phyloP scores from a whole-genome alignment of 2,797 vertebrate species.

The Muscicapa striata region DNA sequence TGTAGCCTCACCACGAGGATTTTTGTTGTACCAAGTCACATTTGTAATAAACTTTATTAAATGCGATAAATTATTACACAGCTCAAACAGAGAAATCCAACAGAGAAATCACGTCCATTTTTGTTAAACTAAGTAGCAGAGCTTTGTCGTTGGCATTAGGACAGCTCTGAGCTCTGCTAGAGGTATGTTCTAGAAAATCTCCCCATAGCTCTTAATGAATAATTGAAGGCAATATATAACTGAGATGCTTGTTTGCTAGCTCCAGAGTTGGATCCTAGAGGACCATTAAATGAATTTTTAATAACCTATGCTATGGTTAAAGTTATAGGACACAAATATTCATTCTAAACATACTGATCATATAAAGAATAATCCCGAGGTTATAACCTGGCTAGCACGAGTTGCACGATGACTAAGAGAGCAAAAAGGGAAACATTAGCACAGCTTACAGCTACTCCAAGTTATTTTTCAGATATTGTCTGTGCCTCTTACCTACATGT shows the following conservation, averaged over 20 bases:
- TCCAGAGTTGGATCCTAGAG: slow-evolving; percentile 38
- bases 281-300: slow-evolving; percentile 64
- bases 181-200: slow-evolving; percentile 33
- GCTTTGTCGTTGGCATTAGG: slow-evolving; percentile 11
- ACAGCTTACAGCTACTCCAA: neutral
- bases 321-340: neutral
- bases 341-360: neutral
- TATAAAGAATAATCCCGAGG: neutral
- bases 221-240: slow-evolving; percentile 56
- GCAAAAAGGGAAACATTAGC: neutral
- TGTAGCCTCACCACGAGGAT: neutral
- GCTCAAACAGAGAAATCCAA: slow-evolving; percentile 31
- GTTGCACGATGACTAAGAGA: neutral
- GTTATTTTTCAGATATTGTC: neutral
- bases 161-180: neutral
- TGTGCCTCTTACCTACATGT: neutral
- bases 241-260: neutral
- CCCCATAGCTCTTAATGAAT: slow-evolving; percentile 45
- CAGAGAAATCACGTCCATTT: slow-evolving; percentile 35
- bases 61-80: neutral
- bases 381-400: neutral
- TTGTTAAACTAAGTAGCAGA: slow-evolving; percentile 37
- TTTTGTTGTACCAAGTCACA: neutral
- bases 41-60: slow-evolving; percentile 51
- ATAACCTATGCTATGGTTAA: slow-evolving; percentile 24